A percentile compares a stretch with the other conserved stretches of the same genome.
Conservation (phyloP, 2,113 vertebrate genomes). For the Zosterops hypoxanthus region DNA sequence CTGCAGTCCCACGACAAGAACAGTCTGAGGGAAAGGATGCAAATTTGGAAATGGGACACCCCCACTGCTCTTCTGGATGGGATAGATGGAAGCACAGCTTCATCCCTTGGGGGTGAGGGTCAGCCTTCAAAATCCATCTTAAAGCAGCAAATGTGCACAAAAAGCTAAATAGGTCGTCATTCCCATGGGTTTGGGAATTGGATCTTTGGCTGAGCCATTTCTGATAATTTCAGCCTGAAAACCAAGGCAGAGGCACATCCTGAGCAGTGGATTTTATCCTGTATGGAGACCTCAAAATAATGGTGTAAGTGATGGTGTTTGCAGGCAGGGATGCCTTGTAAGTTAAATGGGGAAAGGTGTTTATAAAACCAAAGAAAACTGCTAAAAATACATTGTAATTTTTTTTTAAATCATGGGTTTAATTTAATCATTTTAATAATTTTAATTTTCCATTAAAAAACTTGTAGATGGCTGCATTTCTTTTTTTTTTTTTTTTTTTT, state of each 20-base stretch:
- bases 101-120: no score
- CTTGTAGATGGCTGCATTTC: neutral
- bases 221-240: neutral
- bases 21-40: fast-evolving
- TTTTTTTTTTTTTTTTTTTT: neutral
- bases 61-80: neutral
- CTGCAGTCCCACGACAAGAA: neutral
- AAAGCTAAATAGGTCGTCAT: neutral
- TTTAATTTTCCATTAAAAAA: neutral
- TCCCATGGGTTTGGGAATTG: neutral
- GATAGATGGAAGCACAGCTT: neutral
- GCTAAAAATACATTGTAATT: neutral
- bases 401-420: neutral
- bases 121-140: neutral
- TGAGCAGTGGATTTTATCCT: neutral
- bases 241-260: neutral
- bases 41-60: fast-evolving
- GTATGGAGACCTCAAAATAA: neutral
- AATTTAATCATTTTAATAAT: neutral
- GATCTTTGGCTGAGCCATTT: neutral
- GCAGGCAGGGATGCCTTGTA: neutral
- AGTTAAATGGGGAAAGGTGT: neutral
- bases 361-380: neutral
- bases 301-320: neutral
- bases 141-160: neutral